Evolutionary conservation across 2,888 invertebrate genomes (phyloP), one percentile per base, ranked within the genome.

Genomic region (Chrysopilus asiliformis): DNA sequence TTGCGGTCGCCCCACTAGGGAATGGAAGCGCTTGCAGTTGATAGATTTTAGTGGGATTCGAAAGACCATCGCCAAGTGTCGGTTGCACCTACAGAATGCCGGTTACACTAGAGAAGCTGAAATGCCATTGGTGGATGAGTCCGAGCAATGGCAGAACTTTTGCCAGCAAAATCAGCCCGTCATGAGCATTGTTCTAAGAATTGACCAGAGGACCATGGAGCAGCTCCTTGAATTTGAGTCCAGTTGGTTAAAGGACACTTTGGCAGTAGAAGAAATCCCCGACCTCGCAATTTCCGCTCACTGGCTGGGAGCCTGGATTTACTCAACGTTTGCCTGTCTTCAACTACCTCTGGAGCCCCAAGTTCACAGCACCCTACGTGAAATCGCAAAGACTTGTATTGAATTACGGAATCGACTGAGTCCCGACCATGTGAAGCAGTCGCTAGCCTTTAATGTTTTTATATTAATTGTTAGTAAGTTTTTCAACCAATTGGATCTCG

Each of bases 221-320:
- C 46, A 51, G 14, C 32, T 64, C 5, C 39, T 64, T 10, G 55
- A 56, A 37, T 49, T 53, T 45, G 45, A 56, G 2, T 46, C 49
- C 24, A 53, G 52, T 8, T 61, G 60, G 60, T 32, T 64, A 25
- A 40, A 45, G 16, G 43, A 45, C 3, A 38, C 38, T 4, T 33
- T 28, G 6, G 37, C 43, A 3, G 38, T 38, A 2, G 29, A 32
- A 9, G 38, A 28, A 12, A 3, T 9, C 12, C 7, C 53, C 13
- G 56, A 57, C 40, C 41, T 58, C 4, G 32, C 43, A 3, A 39
- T 36, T n/a, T 44, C 44, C 1, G 53, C 57, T 22, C 40, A 47
- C 4, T 64, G 63, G 64, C 35, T 62, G 2, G 57, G 58, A 2
- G 49, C 49, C 8, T 64, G 64, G 64, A 42, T 62, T 2, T 64